Evolutionary conservation across 2,888 invertebrate genomes (phyloP), one percentile per base, ranked within the genome.

Genomic region (Candidula unifasciata): DNA sequence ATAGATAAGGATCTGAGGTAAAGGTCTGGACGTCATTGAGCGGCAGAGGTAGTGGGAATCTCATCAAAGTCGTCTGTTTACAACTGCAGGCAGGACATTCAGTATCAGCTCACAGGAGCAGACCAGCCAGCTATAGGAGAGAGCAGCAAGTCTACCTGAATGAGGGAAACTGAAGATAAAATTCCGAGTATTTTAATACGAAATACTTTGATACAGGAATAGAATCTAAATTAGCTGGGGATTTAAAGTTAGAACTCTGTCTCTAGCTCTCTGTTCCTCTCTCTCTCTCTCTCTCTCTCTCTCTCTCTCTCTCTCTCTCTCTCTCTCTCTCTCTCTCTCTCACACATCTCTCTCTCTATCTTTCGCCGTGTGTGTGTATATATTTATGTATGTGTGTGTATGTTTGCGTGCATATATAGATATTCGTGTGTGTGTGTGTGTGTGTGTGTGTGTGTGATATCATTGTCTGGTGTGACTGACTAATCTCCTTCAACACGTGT

Each of bases 341-440:
- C 60, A n/a, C n/a, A n/a, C n/a, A 66, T 66, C 66, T 66, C 27
- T 66, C 66, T 66, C 27, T 66, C 66, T 66, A 66, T 66, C 66
- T 66, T 30, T 66, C 66, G n/a, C n/a, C n/a, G 44, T 44, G 44
- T 10, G 44, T 44, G 44, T 44, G 44, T 44, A 13, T 44, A 13
- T 6, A 13, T 44, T 44, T 13, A 10, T 6, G 44, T 44, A 44
- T 44, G 44, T 44, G 13, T 44, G 44, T 44, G 44, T 44, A 13
- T 44, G 44, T 44, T 0, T 44, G 44, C 0, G 44, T 44, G 44
- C 13, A 13, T 1, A 44, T 44, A 13, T 44, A 44, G 13, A 44
- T 44, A 13, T 44, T 10, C 13, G 44, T 44, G 44, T 44, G 44
- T 44, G 44, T 44, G 44, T 44, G 44, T 44, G 44, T 44, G 10